A percentile compares a stretch with the other conserved stretches of the same genome.
Conservation (phyloP, 2,797 vertebrate species). For the Alectoris magna region DNA sequence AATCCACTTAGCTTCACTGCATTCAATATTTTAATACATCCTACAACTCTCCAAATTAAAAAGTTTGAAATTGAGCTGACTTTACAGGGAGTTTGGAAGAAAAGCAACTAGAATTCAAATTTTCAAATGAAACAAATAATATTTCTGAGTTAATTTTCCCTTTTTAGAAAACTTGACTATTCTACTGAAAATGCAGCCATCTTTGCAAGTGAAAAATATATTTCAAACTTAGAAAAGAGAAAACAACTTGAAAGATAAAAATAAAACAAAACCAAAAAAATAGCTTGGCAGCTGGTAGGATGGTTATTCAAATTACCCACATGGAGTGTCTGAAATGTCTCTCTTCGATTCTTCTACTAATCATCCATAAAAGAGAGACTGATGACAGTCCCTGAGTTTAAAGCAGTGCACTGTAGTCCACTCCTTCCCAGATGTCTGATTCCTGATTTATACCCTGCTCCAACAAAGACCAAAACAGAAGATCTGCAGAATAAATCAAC, state of each 20-base stretch:
- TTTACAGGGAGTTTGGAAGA: not conserved
- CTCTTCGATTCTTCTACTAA: not conserved
- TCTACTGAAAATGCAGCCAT: not conserved
- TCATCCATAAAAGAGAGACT: not conserved
- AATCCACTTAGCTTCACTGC: not conserved
- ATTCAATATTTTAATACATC: not conserved
- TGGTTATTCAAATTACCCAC: not conserved
- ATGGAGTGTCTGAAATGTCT: not conserved
- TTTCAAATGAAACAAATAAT: not conserved
- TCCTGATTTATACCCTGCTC: not conserved
- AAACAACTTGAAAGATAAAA: constrained; percentile 11
- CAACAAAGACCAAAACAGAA: not conserved
- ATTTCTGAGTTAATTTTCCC: not conserved
- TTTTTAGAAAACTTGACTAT: not conserved
- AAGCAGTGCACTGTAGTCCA: not conserved
- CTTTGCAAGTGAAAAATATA: not conserved
- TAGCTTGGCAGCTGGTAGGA: not conserved
- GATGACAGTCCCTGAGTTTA: not conserved
- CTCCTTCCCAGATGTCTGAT: not conserved
- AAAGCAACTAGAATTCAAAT: not conserved
- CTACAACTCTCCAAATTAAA: not conserved
- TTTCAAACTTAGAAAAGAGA: not conserved
- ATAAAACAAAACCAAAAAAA: not conserved
- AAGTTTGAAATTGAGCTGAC: not conserved
- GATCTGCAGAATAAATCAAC: not conserved